phyloP scores from a whole-genome alignment of 2,888 invertebrate species.

The Cephus runcator region DNA sequence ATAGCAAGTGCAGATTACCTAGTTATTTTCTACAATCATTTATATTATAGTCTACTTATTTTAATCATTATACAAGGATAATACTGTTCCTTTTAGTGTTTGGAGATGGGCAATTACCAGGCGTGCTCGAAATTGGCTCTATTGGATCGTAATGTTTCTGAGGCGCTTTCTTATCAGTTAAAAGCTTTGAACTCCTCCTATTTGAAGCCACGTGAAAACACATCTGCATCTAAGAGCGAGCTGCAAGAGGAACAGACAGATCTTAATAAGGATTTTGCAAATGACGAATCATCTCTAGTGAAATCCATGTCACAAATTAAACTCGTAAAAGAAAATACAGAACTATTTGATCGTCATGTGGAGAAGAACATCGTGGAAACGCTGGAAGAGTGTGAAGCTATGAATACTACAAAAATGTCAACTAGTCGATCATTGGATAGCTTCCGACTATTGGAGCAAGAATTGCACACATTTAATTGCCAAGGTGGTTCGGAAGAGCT shows the following conservation, averaged over 20 bases:
- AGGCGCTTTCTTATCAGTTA: slow-evolving; percentile 63
- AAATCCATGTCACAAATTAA: slow-evolving; percentile 18
- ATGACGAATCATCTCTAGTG: neutral
- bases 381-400: slow-evolving; percentile 52
- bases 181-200: slow-evolving; percentile 54
- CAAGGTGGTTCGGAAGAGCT: slow-evolving; percentile 65
- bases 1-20: neutral
- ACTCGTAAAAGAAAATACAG: slow-evolving; percentile 45
- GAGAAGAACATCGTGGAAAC: slow-evolving; percentile 59
- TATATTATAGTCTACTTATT: slow-evolving; percentile 16
- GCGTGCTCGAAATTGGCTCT: slow-evolving; percentile 66
- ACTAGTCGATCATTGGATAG: slow-evolving; percentile 60
- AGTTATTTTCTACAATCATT: neutral
- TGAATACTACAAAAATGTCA: slow-evolving; percentile 55
- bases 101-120: slow-evolving; percentile 64
- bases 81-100: slow-evolving; percentile 53
- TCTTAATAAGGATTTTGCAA: neutral
- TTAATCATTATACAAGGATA: neutral
- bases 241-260: slow-evolving; percentile 12
- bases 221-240: slow-evolving; percentile 3
- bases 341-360: slow-evolving; percentile 56
- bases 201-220: slow-evolving; percentile 30
- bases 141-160: slow-evolving; percentile 62
- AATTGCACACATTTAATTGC: slow-evolving; percentile 62
- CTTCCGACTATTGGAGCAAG: slow-evolving; percentile 54